Evolutionary conservation across 2,113 vertebrate genomes (phyloP), one percentile per base, ranked within the genome.

Genomic region (Toxostoma redivivum): DNA sequence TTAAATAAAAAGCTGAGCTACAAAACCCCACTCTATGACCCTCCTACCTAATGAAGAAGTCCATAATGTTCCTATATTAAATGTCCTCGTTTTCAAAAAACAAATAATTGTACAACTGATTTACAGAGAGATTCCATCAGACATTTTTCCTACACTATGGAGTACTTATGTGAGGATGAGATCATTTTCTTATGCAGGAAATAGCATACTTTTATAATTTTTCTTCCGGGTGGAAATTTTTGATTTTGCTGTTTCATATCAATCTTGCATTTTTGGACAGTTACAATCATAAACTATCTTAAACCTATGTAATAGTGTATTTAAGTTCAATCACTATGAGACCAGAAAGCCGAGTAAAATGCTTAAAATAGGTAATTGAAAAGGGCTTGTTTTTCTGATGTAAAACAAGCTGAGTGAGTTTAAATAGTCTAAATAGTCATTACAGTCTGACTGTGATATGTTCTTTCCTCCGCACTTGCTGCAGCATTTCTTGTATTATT

Each of bases 361-460:
- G 81, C 77, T 90, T 78, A 87, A 96, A 94, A 76, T 70, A 92
- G 33, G 73, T 98, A 97, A 97, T 88, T 97, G 91, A 92, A 93
- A 91, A 96, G 87, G 88, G 71, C 89, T 96, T 97, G 83, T 71
- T 98, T 97, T 97, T 96, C 88, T 96, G 95, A 95, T 83, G 91
- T 71, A 96, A 94, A 97, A 90, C 69, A 96, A 94, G 84, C 95
- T 90, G 95, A 95, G 92, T 95, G 95, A 94, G 85, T 97, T 97
- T 96, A 97, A 98, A 96, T 94, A 93, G 96, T 94, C 96, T 97
- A 98, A 98, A 97, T 93, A 98, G 95, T 97, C 93, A 97, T 97
- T 97, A 97, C 77, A 87, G 79, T 95, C 94, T 96, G 90, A 96
- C 97, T 97, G 97, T 92, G 94, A 97, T 93, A 85, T 94, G 92